Evolutionary conservation across 2,797 vertebrate genomes (phyloP).

Genomic region (Aselliscus stoliczkanus): DNA sequence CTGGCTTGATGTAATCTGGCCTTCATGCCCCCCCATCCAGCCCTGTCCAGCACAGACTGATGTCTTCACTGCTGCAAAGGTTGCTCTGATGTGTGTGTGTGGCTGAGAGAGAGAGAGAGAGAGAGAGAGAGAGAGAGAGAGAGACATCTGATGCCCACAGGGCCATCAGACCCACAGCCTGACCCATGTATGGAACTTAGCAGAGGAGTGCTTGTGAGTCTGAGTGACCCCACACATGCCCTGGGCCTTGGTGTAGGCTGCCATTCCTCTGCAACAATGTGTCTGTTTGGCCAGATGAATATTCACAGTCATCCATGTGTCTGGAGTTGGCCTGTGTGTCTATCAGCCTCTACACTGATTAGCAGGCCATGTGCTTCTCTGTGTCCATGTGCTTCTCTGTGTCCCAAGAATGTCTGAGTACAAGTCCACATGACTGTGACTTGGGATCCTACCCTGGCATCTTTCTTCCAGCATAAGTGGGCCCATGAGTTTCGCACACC

Average conservation of each 20-base stretch:
- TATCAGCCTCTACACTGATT: neutral
- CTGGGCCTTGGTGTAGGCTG: neutral
- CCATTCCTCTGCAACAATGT: too few relatives aligned
- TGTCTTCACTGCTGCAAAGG: neutral
- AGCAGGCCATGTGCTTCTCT: neutral
- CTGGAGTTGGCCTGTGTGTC: neutral
- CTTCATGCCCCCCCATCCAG: neutral
- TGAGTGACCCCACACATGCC: neutral
- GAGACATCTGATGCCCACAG: neutral
- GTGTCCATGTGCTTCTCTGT: neutral
- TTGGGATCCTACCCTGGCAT: neutral
- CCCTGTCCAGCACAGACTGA: neutral
- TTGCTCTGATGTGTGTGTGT: neutral
- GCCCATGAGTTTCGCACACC: neutral
- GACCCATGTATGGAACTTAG: neutral
- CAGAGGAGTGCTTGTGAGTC: neutral
- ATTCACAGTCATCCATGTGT: neutral
- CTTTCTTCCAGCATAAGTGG: neutral
- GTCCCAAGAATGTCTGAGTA: neutral
- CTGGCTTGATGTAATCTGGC: neutral
- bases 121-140: neutral
- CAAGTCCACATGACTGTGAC: neutral
- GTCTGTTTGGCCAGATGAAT: neutral
- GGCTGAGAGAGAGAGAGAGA: neutral
- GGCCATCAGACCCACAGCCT: neutral